Conservation (phyloP, 2,888 invertebrate genomes). For the Caenorhabditis panamensis region DNA sequence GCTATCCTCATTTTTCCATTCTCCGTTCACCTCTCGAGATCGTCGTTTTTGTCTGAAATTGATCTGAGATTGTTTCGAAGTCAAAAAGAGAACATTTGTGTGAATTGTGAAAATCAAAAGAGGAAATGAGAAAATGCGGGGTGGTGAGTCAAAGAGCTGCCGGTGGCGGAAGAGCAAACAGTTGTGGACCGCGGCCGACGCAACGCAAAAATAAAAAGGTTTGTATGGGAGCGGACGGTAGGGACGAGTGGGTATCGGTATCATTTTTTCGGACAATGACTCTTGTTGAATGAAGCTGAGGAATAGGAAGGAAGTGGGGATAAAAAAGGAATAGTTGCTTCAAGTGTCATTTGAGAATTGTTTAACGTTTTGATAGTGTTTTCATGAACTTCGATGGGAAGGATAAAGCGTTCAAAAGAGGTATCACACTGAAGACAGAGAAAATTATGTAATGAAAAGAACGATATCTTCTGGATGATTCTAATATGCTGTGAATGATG, state of each 20-base stretch:
- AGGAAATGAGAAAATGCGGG: constrained; percentile 35
- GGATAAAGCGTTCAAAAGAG: too few species aligned
- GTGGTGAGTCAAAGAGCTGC: constrained; percentile 41
- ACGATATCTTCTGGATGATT: constrained; percentile 49
- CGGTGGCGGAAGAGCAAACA: constrained; percentile 52
- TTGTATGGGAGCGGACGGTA: constrained; percentile 29
- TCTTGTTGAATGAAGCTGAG: constrained; percentile 4
- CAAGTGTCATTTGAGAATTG: background rate
- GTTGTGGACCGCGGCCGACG: constrained; percentile 44
- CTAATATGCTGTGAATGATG: constrained; percentile 34
- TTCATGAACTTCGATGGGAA: too few species aligned
- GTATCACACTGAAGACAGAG: background rate
- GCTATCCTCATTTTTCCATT: constrained; percentile 54
- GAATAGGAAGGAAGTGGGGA: constrained; percentile 10
- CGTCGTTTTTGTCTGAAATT: constrained; percentile 13
- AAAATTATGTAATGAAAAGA: background rate
- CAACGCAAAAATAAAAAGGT: constrained; percentile 43
- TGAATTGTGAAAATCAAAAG: constrained; percentile 39
- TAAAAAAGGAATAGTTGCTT: background rate
- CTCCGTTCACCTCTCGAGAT: constrained; percentile 37
- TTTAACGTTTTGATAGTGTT: background rate
- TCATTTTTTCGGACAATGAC: constrained; percentile 47
- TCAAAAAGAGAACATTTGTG: background rate
- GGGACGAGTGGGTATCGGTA: constrained; percentile 47
- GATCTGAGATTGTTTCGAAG: constrained; percentile 23